phyloP scores from a whole-genome alignment of 2,113 vertebrate genomes.

The Leptosomus discolor region DNA sequence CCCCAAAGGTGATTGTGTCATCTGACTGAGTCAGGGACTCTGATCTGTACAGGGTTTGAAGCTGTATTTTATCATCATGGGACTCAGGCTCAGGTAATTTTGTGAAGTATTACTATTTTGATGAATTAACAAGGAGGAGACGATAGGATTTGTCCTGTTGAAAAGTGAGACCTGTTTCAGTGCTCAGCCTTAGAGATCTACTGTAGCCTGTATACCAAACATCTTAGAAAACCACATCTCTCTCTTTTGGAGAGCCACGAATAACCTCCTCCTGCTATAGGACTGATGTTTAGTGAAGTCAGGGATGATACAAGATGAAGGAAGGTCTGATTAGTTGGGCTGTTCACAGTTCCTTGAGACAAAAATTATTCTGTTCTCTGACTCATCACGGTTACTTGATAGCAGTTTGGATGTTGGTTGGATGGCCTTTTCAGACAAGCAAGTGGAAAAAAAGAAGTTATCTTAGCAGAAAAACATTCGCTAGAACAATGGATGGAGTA shows the following conservation, averaged over 20 bases:
- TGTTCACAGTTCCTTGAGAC: background rate
- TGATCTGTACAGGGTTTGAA: background rate
- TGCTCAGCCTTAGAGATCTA: background rate
- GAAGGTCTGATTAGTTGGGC: background rate
- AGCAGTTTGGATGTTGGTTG: background rate
- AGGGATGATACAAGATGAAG: background rate
- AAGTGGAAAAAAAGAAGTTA: background rate
- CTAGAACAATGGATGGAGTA: background rate
- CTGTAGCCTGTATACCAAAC: background rate
- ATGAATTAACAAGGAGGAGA: background rate
- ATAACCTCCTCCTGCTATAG: background rate
- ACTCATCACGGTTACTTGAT: background rate
- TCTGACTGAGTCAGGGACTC: background rate
- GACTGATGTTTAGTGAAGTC: background rate
- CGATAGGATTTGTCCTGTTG: background rate
- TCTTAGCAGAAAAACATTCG: background rate
- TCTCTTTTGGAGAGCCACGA: background rate
- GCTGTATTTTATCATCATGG: background rate
- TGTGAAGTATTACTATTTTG: background rate
- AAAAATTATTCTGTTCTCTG: background rate
- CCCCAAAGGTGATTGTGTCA: background rate
- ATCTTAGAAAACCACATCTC: background rate
- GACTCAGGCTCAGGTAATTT: background rate
- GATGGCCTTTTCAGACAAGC: background rate
- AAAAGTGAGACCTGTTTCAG: background rate